A percentile compares a stretch with the other conserved stretches of the same genome.
These are phyloP conservation scores for Hippoglossus stenolepis DNA, from an alignment of 2,113 vertebrate genomes.

Conservation along the genomic window DNA sequence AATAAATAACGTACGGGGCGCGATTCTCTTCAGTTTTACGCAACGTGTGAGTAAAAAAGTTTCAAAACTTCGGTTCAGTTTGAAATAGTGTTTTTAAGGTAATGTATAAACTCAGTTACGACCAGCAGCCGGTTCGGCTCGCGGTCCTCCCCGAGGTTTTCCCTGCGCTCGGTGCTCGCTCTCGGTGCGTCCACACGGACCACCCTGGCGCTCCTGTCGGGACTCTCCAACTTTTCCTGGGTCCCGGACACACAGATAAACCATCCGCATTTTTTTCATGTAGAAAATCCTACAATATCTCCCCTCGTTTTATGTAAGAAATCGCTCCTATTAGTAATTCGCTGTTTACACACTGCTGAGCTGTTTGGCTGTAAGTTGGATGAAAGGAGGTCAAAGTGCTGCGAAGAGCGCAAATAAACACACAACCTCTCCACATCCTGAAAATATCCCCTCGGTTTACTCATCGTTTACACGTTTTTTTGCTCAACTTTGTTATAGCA, in stretches of 20 bases:
- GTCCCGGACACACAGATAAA: constrained; percentile 8
- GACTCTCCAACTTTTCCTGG: constrained; percentile 34
- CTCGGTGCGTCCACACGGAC: constrained; percentile 31
- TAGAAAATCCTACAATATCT: background rate
- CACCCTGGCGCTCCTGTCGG: constrained; percentile 45
- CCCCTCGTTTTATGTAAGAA: background rate
- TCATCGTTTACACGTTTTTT: background rate
- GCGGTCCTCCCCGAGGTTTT: constrained; percentile 3
- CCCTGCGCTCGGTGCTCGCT: constrained; percentile 7
- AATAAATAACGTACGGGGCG: background rate
- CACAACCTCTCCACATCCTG: background rate
- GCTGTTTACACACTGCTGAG: background rate
- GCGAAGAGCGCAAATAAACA: constrained; percentile 7
- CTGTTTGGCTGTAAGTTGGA: constrained; percentile 1
- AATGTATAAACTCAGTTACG: background rate
- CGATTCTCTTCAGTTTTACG: background rate
- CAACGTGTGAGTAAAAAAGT: constrained; percentile 28
- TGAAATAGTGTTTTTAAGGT: background rate
- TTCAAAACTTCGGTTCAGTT: constrained; percentile 14
- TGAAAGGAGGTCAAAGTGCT: constrained; percentile 9
- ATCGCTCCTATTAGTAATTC: background rate
- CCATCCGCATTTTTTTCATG: background rate
- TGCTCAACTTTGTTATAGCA: background rate
- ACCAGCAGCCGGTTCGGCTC: background rate
- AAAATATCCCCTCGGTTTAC: background rate